These are phyloP conservation scores for Sakesphorus luctuosus DNA, from an alignment of 2,113 vertebrate species.

Conservation along the genomic window DNA sequence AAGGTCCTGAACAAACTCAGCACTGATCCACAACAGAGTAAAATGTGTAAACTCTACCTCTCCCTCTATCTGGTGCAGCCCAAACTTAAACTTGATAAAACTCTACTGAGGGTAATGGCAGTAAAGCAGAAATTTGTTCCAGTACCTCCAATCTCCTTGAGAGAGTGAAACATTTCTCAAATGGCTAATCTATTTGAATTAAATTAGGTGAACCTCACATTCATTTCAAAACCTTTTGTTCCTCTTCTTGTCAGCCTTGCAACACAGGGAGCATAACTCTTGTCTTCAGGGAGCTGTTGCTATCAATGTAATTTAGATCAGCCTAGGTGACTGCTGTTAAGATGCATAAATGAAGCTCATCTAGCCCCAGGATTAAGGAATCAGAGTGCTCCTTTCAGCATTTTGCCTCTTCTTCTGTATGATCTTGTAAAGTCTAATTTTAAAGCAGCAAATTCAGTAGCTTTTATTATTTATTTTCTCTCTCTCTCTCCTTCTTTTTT, in stretches of 20 bases:
- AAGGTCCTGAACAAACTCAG: not conserved
- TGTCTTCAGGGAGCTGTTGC: conserved; percentile 9
- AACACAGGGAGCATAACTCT: not conserved
- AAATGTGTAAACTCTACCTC: not conserved
- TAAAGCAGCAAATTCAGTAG: not conserved
- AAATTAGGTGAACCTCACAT: conserved; percentile 20
- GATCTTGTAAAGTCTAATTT: conserved; percentile 3
- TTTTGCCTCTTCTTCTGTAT: not conserved
- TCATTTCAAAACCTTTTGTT: conserved; percentile 48
- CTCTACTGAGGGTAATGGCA: not conserved
- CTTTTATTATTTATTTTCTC: not conserved
- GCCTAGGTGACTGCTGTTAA: not conserved
- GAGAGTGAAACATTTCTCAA: not conserved
- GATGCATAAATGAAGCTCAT: not conserved
- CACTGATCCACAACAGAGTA: not conserved
- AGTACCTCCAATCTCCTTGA: not conserved
- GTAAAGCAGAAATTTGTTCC: conserved; percentile 23
- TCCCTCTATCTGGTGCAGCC: not conserved
- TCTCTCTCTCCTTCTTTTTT: not conserved
- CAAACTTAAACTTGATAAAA: not conserved
- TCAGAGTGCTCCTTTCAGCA: not conserved
- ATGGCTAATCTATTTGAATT: conserved; percentile 22
- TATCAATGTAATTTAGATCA: conserved; percentile 40
- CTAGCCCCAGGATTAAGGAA: not conserved
- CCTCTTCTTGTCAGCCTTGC: conserved; percentile 10